Conservation (phyloP, 1,140 invertebrate genomes). For the Theocolax elegans region DNA sequence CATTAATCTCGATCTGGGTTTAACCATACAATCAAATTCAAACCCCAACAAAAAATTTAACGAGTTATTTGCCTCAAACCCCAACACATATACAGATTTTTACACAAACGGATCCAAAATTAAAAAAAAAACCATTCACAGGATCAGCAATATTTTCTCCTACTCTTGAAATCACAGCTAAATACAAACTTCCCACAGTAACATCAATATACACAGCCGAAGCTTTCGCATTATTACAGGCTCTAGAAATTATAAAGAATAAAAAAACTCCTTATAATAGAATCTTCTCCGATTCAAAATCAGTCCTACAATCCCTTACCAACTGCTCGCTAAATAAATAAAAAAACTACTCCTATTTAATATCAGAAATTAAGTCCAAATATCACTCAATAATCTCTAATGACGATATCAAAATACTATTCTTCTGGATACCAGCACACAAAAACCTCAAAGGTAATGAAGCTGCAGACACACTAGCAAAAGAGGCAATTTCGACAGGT, state of each 20-base stretch:
- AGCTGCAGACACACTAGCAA: neutral
- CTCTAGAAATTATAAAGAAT: neutral
- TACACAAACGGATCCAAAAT: constrained; percentile 2
- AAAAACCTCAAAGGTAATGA: neutral
- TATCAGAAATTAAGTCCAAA: neutral
- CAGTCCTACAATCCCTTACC: neutral
- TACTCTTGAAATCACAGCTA: neutral
- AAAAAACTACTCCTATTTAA: neutral
- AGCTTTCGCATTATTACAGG: neutral
- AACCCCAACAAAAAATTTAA: too few relatives aligned
- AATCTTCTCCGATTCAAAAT: neutral
- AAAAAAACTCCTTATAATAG: neutral
- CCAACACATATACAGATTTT: too few relatives aligned
- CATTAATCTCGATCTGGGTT: too few relatives aligned
- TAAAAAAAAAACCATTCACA: neutral
- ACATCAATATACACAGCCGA: constrained; percentile 3
- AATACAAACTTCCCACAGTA: neutral
- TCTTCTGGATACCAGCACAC: neutral
- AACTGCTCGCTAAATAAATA: neutral
- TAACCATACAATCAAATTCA: too few relatives aligned
- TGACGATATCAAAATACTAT: neutral
- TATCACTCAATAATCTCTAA: too few relatives aligned
- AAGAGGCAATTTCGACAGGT: neutral
- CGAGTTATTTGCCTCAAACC: too few relatives aligned
- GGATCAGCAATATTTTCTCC: neutral